Percentiles rank a stretch among this genome's conserved stretches.
These are phyloP conservation scores for Drosophila villosipedis DNA, from an alignment of 2,888 invertebrate genomes.

Conservation along the genomic window DNA sequence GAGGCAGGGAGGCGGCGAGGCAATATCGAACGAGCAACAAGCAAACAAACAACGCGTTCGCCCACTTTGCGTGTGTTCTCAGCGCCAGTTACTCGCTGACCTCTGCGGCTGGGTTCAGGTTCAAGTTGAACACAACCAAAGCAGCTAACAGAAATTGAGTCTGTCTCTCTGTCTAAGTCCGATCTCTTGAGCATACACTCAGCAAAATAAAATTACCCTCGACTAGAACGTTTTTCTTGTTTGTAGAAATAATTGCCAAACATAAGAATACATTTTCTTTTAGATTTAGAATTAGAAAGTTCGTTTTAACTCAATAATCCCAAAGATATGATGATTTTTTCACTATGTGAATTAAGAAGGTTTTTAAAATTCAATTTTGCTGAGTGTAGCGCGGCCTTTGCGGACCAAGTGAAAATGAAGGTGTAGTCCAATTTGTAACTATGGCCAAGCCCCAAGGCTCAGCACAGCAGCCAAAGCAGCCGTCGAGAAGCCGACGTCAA, in stretches of 20 bases:
- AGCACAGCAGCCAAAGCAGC: conserved; percentile 48
- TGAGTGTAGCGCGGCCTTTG: conserved; percentile 37
- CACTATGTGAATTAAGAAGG: not conserved
- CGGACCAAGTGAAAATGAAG: conserved; percentile 78
- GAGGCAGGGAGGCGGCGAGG: not conserved
- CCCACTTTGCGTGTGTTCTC: conserved; percentile 78
- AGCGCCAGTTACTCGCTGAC: conserved; percentile 70
- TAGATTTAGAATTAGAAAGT: not conserved
- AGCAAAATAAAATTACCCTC: not conserved
- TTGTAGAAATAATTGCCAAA: not conserved
- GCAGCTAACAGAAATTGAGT: conserved; percentile 42
- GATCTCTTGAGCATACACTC: not conserved
- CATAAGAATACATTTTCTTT: not conserved
- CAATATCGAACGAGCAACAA: conserved; percentile 48
- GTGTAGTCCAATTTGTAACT: conserved; percentile 83
- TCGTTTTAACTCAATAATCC: not conserved
- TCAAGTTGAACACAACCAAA: conserved; percentile 26
- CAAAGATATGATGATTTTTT: not conserved
- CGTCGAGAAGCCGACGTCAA: conserved; percentile 48
- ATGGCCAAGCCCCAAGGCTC: conserved; percentile 71
- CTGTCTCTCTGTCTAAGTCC: conserved; percentile 15
- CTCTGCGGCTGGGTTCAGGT: conserved; percentile 52
- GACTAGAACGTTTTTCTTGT: not conserved
- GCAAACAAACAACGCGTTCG: conserved; percentile 53
- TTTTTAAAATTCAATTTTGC: not conserved